These are phyloP conservation scores for Colletes gigas DNA, from an alignment of 1,140 invertebrate genomes.

Conservation along the genomic window DNA sequence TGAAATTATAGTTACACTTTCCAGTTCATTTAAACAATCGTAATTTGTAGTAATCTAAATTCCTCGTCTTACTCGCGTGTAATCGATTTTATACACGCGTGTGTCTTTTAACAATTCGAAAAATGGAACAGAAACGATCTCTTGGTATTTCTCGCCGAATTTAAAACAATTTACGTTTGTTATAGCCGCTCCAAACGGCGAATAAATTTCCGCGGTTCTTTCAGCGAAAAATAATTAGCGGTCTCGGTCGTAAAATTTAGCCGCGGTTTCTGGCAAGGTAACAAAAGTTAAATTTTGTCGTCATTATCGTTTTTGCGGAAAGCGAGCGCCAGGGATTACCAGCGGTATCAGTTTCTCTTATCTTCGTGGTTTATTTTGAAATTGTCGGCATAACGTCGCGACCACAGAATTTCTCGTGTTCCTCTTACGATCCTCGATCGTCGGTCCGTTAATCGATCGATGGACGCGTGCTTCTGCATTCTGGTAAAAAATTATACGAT, in stretches of 20 bases:
- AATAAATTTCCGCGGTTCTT: neutral
- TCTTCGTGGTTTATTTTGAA: neutral
- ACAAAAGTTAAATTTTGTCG: slow-evolving; percentile 3
- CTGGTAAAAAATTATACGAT: too few species aligned
- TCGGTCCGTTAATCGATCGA: too few species aligned
- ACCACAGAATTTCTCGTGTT: neutral
- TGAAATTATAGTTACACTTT: too few species aligned
- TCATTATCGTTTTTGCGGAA: neutral
- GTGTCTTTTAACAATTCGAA: too few species aligned
- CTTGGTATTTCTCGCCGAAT: neutral
- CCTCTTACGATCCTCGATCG: too few species aligned
- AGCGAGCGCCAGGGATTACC: neutral
- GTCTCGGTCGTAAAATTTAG: neutral
- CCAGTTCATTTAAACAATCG: too few species aligned
- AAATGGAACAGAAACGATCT: too few species aligned
- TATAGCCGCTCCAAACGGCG: neutral
- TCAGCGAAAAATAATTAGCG: slow-evolving; percentile 9
- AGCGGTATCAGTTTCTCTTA: neutral
- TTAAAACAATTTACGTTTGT: neutral
- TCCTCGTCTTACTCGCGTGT: too few species aligned
- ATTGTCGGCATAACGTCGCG: neutral
- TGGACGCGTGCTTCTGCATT: too few species aligned
- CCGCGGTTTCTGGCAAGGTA: neutral
- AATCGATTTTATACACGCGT: too few species aligned
- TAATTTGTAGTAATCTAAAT: too few species aligned